Conservation (phyloP, 1,140 invertebrate genomes). For the Sipha flava region DNA sequence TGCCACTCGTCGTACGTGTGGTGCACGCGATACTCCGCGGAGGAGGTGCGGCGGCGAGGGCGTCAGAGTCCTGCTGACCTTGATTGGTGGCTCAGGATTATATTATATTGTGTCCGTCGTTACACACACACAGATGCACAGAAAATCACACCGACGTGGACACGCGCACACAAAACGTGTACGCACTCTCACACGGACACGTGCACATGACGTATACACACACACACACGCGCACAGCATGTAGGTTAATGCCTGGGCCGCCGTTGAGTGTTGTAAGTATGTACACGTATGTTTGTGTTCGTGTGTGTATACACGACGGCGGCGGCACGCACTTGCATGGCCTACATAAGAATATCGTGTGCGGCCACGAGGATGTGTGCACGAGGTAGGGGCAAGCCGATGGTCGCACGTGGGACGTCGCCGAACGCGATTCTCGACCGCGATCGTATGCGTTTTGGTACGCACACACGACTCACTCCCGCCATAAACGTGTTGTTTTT, state of each 20-base stretch:
- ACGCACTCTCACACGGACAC: no score
- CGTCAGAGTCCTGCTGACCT: not conserved
- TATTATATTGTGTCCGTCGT: constrained; percentile 1
- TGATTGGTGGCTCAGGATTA: constrained; percentile 8
- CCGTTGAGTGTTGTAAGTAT: not conserved
- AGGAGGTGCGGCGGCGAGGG: not conserved
- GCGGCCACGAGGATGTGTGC: not conserved
- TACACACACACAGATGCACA: not conserved
- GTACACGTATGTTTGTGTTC: not conserved
- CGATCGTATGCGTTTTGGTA: not conserved
- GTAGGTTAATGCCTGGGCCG: not conserved
- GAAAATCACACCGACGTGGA: not conserved
- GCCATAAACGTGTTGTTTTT: not conserved
- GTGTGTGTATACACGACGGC: not conserved
- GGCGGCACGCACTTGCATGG: not conserved
- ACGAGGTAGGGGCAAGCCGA: not conserved
- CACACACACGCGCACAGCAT: not conserved
- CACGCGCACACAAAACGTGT: no score
- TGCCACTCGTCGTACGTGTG: not conserved
- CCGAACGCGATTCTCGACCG: not conserved
- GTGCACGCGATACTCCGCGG: not conserved
- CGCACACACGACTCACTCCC: not conserved
- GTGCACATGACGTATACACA: not conserved
- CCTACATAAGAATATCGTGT: not conserved
- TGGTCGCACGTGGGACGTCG: constrained; percentile 3